Base-by-base conservation (phyloP, 2,888 invertebrate genomes). In the Melanostoma mellinum region DNA sequence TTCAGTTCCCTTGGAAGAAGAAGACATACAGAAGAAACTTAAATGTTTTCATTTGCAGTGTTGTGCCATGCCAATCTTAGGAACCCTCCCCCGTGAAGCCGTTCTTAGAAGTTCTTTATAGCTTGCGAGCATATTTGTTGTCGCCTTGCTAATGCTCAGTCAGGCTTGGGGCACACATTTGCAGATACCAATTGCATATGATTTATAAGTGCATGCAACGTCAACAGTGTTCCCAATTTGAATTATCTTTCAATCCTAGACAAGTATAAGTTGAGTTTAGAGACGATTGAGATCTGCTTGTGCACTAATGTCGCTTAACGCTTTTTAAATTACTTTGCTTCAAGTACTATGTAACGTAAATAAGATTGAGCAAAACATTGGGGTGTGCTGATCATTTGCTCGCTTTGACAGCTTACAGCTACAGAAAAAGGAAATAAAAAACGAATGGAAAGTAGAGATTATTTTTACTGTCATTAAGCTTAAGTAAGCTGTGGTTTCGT, bases 31-130 rank as follows among this genome's bases (percentile, higher is more conserved):
- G 56, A 40, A 52, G 55, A 55, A 58, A 46, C 58, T 63, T 46
- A 74, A 61, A 79, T 67, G 61, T 84, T 75, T 78, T 55, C 76
- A 81, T 81, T 82, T 69, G 73, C 77, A 71, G 56, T 75, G 42
- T 53, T 75, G 52, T 81, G 76, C n/a, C n/a, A n/a, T 20, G 20
- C 81, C 71, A 72, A 72, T 76, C 67, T 61, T 20, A 20, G 46
- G 9, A 38, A 33, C 33, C 56, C 3, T 56, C 38, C 35, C 53
- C 52, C 44, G 32, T 9, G 36, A 50, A 61, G 5, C 0, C 44
- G 6, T 60, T 76, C 69, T 73, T 46, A 10, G 73, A 68, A 77
- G 35, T 76, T 73, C 72, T 76, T 68, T 50, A 78, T 74, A 72
- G 69, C 46, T 69, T 74, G 20, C 20, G 56, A 68, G 53, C 72